Conservation (phyloP, 2,797 vertebrate genomes). For the Linurgus olivaceus region DNA sequence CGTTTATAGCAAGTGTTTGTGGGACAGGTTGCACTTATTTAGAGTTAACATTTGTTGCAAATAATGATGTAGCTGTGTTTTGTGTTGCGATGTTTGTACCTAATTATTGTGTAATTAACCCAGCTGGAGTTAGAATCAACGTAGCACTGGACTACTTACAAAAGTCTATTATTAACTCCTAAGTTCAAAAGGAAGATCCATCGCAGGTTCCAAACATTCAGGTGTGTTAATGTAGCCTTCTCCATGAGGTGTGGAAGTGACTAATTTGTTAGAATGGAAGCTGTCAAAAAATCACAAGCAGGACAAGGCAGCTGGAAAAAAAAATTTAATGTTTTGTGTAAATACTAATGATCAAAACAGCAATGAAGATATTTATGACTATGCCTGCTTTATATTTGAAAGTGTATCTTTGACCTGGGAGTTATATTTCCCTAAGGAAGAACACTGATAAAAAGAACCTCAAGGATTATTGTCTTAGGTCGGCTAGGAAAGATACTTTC, state of each 20-base stretch:
- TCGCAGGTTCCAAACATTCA: not conserved
- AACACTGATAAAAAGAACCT: not conserved
- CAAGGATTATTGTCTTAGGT: not conserved
- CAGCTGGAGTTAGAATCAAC: constrained; percentile 67
- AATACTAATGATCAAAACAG: not conserved
- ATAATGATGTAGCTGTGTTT: constrained; percentile 90
- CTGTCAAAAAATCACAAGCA: not conserved
- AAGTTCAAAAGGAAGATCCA: not conserved
- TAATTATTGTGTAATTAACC: constrained; percentile 82
- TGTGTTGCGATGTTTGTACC: constrained; percentile 88
- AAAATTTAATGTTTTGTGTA: not conserved
- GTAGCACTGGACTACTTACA: constrained; percentile 52
- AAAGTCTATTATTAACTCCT: constrained; percentile 30
- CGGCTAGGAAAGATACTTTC: not conserved
- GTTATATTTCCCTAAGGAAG: not conserved
- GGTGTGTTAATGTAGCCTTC: not conserved
- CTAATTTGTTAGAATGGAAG: constrained; percentile 4
- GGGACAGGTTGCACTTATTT: constrained; percentile 88
- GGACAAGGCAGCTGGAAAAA: not conserved
- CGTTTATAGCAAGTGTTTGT: constrained; percentile 81
- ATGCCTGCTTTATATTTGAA: not conserved
- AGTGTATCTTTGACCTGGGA: not conserved
- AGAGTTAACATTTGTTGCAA: constrained; percentile 91
- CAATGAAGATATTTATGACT: not conserved
- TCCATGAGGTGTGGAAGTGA: not conserved